Conservation (phyloP, 2,113 vertebrate genomes). For the Phylloscopus trochiloides region DNA sequence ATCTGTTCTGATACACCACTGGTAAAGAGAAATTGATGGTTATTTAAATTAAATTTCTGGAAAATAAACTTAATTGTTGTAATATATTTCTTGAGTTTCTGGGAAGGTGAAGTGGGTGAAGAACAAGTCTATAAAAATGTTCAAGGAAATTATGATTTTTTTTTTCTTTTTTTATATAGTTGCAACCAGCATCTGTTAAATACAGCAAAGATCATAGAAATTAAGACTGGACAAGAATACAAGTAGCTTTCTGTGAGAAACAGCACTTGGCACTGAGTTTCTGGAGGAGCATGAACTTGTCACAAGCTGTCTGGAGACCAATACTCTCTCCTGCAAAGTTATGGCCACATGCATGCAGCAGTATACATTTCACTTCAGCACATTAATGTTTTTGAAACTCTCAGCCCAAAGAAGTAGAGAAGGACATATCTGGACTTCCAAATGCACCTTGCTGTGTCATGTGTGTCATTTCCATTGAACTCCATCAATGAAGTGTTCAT, state of each 20-base stretch:
- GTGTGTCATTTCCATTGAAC: neutral
- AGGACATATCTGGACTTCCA: neutral
- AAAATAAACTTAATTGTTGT: neutral
- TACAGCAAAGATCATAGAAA: neutral
- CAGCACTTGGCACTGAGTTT: neutral
- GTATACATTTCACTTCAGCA: neutral
- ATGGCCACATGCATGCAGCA: neutral
- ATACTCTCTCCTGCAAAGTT: neutral
- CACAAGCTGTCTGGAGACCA: neutral
- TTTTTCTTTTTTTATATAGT: neutral
- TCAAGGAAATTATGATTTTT: neutral
- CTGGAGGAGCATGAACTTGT: neutral
- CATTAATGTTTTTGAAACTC: neutral
- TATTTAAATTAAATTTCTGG: neutral
- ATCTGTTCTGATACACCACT: neutral
- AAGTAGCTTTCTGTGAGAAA: neutral
- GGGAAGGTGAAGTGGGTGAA: neutral
- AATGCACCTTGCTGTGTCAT: neutral
- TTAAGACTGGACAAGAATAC: neutral
- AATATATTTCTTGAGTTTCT: neutral
- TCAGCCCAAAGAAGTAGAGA: neutral
- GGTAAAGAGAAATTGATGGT: neutral
- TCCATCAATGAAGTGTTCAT: neutral
- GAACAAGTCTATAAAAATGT: neutral
- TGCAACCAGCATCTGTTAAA: neutral